Base-by-base conservation (phyloP, 2,113 vertebrate genomes). In the Sceloporus undulatus region DNA sequence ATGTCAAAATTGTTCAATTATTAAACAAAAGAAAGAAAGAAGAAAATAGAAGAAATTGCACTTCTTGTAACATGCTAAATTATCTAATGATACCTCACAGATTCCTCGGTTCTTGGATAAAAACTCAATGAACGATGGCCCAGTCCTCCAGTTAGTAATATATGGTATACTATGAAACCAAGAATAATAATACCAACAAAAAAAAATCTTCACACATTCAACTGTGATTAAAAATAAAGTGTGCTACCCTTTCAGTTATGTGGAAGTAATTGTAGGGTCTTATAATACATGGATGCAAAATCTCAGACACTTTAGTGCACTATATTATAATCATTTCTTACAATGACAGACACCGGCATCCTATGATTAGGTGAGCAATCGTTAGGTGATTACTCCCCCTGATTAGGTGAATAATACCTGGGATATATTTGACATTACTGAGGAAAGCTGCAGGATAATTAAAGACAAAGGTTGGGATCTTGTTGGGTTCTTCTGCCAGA, bases 361-460 rank as follows among this genome's bases (percentile, higher is more conserved):
- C 16, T 34, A 62, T 62, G 14, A 34, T 59, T 59, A 59, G 79
- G 29, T 54, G 16, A 73, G 5, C 70, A 38, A 74, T 74, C 52
- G 73, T 84, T 74, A 38, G 52, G n/a, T 74, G 82, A 56, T 84
- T 84, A 84, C 54, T 74, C 18, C 11, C 14, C 54, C 16, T 59
- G 79, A 74, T 25, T 74, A 38, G n/a, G 48, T 56, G 71, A 56
- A 54, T 71, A 29, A 71, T n/a, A 23, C 48, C 16, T 83, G 25
- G 25, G 18, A 34, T 68, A 70, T 48, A 11, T 42, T 52, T 83
- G 27, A 83, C 38, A 6, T 52, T n/a, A 71, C 7, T 52, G 40
- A 52, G 8, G 65, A 71, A 83, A 52, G 68, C 25, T 83, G 66
- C 65, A 70, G 6, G 71, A 48, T 48, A 82, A 27, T 82, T 82